These are phyloP conservation scores for Drosophila neoperkinsi DNA, from an alignment of 2,888 invertebrate species.

Conservation along the genomic window DNA sequence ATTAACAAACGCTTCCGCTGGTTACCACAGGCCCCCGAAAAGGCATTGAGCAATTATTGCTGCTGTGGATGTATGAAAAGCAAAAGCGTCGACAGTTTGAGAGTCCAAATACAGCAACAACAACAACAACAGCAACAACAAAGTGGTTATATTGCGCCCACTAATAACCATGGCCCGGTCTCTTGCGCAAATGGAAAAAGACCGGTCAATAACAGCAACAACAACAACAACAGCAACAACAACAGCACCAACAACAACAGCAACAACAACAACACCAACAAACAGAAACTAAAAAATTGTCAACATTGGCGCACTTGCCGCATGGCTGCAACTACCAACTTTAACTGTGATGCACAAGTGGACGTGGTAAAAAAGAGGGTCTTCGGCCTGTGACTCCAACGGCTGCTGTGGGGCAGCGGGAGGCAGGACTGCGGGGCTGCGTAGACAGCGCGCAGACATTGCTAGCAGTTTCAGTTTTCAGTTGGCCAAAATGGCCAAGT, in stretches of 20 bases:
- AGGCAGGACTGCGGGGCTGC: constrained; percentile 53
- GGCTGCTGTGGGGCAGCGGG: not conserved
- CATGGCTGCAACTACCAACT: constrained; percentile 43
- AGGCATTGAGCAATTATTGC: constrained; percentile 72
- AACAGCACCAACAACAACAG: constrained; percentile 32
- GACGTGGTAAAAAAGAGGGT: constrained; percentile 20
- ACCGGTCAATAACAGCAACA: constrained; percentile 50
- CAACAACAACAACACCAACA: constrained; percentile 33
- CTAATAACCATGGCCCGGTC: constrained; percentile 53
- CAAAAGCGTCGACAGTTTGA: constrained; percentile 48
- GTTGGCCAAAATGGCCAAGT: constrained; percentile 50
- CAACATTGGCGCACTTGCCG: constrained; percentile 76
- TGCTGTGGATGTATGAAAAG: constrained; percentile 53
- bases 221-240: constrained; percentile 31
- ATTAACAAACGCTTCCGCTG: constrained; percentile 64
- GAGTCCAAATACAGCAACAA: constrained; percentile 19
- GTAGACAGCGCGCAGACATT: constrained; percentile 73
- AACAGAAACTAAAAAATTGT: constrained; percentile 54
- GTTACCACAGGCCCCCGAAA: constrained; percentile 57
- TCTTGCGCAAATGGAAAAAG: constrained; percentile 47
- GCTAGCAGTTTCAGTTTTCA: constrained; percentile 46
- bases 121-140: constrained; percentile 33
- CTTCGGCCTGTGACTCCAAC: constrained; percentile 22
- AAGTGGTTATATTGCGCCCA: constrained; percentile 62
- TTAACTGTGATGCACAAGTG: constrained; percentile 21